Evolutionary conservation across 2,113 vertebrate species (phyloP).

Genomic region (Gopherus flavomarginatus): DNA sequence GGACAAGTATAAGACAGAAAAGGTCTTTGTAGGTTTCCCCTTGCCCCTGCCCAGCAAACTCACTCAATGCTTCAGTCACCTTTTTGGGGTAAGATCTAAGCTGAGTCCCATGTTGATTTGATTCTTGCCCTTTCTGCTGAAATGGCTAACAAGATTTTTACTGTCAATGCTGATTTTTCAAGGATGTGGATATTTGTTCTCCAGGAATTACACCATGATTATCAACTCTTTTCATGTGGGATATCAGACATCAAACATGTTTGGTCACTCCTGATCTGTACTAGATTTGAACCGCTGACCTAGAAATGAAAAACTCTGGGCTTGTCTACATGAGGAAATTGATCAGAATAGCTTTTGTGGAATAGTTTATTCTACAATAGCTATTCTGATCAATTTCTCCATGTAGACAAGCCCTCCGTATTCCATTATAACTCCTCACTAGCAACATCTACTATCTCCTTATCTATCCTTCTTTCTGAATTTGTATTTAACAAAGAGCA

Average conservation of each 20-base stretch:
- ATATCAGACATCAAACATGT: background rate
- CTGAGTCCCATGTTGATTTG: background rate
- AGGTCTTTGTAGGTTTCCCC: background rate
- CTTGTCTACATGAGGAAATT: background rate
- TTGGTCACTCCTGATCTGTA: background rate
- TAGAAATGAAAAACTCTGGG: background rate
- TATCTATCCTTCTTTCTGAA: background rate
- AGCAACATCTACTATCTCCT: background rate
- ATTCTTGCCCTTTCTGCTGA: background rate
- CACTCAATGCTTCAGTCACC: background rate
- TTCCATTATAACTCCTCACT: background rate
- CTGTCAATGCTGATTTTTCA: background rate
- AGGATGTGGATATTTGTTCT: background rate
- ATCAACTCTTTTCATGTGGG: fast-evolving
- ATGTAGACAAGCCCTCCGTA: background rate
- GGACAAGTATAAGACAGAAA: background rate
- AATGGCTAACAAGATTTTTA: background rate
- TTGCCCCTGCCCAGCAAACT: background rate
- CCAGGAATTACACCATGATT: background rate
- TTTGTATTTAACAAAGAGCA: background rate
- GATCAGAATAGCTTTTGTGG: background rate
- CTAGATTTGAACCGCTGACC: background rate
- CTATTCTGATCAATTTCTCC: background rate
- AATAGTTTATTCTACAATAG: background rate
- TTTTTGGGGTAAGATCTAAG: background rate